Conservation (phyloP, 1,140 invertebrate genomes). For the Drosophila orena region DNA sequence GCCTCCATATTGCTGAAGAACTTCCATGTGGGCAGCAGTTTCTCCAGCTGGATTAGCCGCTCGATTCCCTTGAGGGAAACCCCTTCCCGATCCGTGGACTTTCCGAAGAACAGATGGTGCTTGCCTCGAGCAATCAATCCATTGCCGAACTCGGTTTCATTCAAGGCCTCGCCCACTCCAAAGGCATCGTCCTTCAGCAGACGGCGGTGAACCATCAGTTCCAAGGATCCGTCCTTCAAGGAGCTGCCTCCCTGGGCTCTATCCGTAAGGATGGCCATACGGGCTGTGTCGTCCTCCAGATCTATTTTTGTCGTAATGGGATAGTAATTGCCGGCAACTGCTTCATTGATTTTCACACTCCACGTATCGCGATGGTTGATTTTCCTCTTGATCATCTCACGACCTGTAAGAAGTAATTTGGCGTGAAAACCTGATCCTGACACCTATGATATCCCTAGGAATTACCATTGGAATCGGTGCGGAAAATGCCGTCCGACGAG, state of each 20-base stretch:
- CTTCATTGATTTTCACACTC: slow-evolving; percentile 53
- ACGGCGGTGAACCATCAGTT: slow-evolving; percentile 95
- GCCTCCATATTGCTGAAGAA: slow-evolving; percentile 72
- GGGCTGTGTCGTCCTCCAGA: slow-evolving; percentile 85
- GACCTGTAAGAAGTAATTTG: slow-evolving; percentile 79
- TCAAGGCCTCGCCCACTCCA: slow-evolving; percentile 96
- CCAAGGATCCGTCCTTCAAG: slow-evolving; percentile 90
- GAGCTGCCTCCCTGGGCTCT: slow-evolving; percentile 95
- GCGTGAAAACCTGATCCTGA: background rate
- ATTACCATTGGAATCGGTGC: slow-evolving; percentile 94
- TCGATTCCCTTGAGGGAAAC: slow-evolving; percentile 60
- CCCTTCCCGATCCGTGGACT: slow-evolving; percentile 84
- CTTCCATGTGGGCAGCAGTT: slow-evolving; percentile 73
- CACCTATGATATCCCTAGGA: slow-evolving; percentile 61
- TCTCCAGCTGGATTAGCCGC: slow-evolving; percentile 63
- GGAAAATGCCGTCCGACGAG: slow-evolving; percentile 90
- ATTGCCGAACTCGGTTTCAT: slow-evolving; percentile 91
- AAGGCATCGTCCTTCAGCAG: slow-evolving; percentile 95
- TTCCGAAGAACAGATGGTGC: slow-evolving; percentile 87
- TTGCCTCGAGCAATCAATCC: slow-evolving; percentile 93
- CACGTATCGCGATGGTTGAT: slow-evolving; percentile 88
- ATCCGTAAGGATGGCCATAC: slow-evolving; percentile 91
- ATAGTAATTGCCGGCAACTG: slow-evolving; percentile 93
- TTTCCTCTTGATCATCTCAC: slow-evolving; percentile 92
- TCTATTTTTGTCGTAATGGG: slow-evolving; percentile 95